These are phyloP conservation scores for Scopus umbretta DNA, from an alignment of 2,113 vertebrate species.

Conservation along the genomic window DNA sequence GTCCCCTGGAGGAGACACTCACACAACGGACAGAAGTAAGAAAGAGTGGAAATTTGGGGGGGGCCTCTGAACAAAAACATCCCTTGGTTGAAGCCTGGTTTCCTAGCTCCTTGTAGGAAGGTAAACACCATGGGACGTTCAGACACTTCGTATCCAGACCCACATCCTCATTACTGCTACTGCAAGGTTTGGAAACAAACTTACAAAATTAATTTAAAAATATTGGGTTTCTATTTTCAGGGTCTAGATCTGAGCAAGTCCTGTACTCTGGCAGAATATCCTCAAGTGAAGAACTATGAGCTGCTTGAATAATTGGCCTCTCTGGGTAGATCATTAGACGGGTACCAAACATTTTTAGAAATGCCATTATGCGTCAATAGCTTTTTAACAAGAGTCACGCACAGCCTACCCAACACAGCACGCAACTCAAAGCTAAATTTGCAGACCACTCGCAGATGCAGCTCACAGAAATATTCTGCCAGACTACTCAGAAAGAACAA, in stretches of 20 bases:
- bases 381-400: not conserved
- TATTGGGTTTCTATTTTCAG: not conserved
- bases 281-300: not conserved
- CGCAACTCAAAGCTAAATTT: not conserved
- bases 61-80: not conserved
- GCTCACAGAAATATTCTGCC: not conserved
- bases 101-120: not conserved
- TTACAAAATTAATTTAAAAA: not conserved
- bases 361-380: not conserved
- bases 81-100: not conserved
- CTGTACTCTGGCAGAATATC: not conserved
- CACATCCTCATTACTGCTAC: not conserved
- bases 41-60: not conserved
- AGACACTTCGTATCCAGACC: not conserved
- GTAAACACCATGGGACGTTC: not conserved
- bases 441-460: rapidly evolving
- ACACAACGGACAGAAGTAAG: not conserved
- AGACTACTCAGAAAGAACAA: not conserved
- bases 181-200: not conserved
- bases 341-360: not conserved
- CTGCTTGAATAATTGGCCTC: not conserved
- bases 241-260: not conserved
- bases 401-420: not conserved
- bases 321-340: not conserved
- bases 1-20: not conserved